A percentile compares a stretch with the other conserved stretches of the same genome.
Evolutionary conservation across 2,113 vertebrate species (phyloP).

Genomic region (Rhinopithecus roxellana): DNA sequence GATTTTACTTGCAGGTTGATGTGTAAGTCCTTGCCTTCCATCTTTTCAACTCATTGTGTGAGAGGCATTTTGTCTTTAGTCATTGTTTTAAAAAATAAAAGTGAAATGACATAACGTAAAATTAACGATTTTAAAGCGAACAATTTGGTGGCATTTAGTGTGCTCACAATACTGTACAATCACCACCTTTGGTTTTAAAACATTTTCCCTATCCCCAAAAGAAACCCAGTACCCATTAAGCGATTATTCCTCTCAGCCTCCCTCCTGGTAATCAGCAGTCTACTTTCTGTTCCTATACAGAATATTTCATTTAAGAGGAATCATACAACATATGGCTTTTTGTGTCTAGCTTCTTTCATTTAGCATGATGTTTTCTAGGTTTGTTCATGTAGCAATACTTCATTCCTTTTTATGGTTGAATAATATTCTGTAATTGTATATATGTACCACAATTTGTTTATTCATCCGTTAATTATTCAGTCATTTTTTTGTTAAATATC

Average conservation of each 20-base stretch:
- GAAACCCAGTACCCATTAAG: background rate
- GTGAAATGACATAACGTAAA: background rate
- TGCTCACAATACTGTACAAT: background rate
- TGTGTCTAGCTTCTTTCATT: background rate
- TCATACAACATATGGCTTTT: background rate
- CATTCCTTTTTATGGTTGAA: background rate
- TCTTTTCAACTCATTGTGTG: background rate
- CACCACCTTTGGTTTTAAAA: background rate
- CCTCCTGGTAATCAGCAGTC: background rate
- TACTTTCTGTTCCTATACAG: background rate
- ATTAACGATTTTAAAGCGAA: background rate
- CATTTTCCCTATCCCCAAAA: background rate
- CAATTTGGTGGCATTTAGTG: background rate
- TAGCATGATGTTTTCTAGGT: background rate
- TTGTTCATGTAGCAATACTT: background rate
- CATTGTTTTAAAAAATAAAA: background rate
- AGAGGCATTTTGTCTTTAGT: background rate
- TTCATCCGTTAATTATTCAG: background rate
- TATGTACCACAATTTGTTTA: background rate
- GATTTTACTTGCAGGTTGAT: background rate
- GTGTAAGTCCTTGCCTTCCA: background rate
- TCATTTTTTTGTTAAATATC: background rate
- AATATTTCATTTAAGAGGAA: background rate
- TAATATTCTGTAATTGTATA: background rate
- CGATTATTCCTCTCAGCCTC: background rate